Evolutionary conservation across 2,113 vertebrate species (phyloP).

Genomic region (Microtus ochrogaster): DNA sequence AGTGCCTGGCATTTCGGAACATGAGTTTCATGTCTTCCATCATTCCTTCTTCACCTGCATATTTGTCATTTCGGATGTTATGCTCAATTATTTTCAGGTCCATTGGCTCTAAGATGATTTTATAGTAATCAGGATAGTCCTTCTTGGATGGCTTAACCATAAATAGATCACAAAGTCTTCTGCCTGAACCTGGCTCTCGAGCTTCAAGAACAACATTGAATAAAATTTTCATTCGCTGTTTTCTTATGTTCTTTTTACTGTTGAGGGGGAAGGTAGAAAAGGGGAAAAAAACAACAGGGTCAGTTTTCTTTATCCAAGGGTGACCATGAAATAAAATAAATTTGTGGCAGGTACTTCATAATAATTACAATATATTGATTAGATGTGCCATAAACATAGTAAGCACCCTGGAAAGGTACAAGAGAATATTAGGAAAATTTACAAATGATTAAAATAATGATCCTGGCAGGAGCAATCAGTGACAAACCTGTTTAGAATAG

Average conservation of each 20-base stretch:
- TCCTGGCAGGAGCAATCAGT: constrained; percentile 43
- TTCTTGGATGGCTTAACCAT: constrained; percentile 99
- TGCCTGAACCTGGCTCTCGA: constrained; percentile 91
- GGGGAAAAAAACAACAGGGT: constrained; percentile 41
- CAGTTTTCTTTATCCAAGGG: constrained; percentile 48
- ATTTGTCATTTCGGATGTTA: constrained; percentile 97
- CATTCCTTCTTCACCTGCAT: constrained; percentile 93
- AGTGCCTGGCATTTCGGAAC: constrained; percentile 98
- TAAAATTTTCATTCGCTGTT: constrained; percentile 96
- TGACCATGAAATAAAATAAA: constrained; percentile 53
- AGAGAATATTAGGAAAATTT: constrained; percentile 58
- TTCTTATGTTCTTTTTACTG: constrained; percentile 97
- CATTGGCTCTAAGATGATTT: constrained; percentile 98
- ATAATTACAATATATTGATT: constrained; percentile 49
- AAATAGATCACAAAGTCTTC: constrained; percentile 96
- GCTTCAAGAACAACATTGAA: constrained; percentile 94
- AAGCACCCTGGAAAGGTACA: constrained; percentile 63
- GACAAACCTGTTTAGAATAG: constrained; percentile 56
- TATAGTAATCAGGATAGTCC: constrained; percentile 99
- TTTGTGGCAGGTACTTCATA: constrained; percentile 39
- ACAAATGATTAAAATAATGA: constrained; percentile 58
- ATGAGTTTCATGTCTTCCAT: constrained; percentile 97
- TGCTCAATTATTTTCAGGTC: constrained; percentile 97
- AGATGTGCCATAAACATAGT: constrained; percentile 61
- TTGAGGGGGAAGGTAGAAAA: constrained; percentile 69